Evolutionary conservation across 1,140 invertebrate species (phyloP).

Genomic region (Thaumatotibia leucotreta): DNA sequence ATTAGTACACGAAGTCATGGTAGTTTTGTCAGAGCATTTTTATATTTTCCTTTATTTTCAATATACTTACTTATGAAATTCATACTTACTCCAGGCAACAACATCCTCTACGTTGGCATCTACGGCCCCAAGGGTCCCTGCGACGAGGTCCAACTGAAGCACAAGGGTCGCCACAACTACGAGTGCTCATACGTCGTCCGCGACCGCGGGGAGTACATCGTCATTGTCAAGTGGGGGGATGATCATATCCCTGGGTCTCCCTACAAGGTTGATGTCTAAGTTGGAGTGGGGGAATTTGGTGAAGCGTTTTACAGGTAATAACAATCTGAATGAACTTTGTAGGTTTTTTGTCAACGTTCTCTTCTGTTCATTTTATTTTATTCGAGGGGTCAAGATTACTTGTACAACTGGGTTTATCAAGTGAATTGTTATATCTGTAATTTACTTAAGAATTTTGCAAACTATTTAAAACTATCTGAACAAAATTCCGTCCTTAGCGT

Average conservation of each 20-base stretch:
- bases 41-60: too few species aligned
- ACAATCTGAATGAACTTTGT: neutral
- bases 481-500: too few species aligned
- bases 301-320: neutral
- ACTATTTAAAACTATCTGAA: too few species aligned
- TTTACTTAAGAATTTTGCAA: too few species aligned
- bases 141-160: slow-evolving; percentile 96
- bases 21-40: too few species aligned
- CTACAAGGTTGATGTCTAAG: slow-evolving; percentile 93
- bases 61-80: too few species aligned
- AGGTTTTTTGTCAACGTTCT: too few species aligned
- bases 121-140: slow-evolving; percentile 96
- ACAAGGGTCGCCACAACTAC: slow-evolving; percentile 95
- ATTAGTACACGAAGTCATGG: too few species aligned
- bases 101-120: slow-evolving; percentile 96
- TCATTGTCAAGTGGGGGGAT: slow-evolving; percentile 98
- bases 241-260: slow-evolving; percentile 98
- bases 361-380: too few species aligned
- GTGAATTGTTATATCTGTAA: too few species aligned
- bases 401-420: too few species aligned
- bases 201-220: slow-evolving; percentile 95
- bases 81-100: slow-evolving; percentile 83
- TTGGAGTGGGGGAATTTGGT: neutral
- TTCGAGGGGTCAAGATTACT: too few species aligned
- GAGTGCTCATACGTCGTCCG: slow-evolving; percentile 91